A percentile compares a stretch with the other conserved stretches of the same genome.
Evolutionary conservation across 2,113 vertebrate species (phyloP).

Genomic region (Carlito syrichta): DNA sequence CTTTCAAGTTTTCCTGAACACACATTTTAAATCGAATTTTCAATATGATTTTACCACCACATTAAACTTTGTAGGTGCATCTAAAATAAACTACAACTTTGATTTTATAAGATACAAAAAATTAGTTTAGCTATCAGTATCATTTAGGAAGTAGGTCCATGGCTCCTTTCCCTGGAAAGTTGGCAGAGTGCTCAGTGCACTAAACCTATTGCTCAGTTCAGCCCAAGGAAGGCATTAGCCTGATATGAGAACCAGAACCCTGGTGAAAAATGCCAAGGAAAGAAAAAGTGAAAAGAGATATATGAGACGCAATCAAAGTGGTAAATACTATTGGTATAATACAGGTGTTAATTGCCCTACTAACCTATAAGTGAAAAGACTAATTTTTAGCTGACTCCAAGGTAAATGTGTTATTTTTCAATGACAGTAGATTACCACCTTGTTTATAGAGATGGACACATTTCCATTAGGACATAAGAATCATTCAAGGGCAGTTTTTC

Average conservation of each 20-base stretch:
- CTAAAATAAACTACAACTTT: constrained; percentile 55
- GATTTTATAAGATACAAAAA: constrained; percentile 60
- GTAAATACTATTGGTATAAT: not conserved
- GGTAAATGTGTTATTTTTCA: not conserved
- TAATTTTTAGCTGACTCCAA: not conserved
- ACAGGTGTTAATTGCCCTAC: not conserved
- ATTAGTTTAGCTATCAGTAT: constrained; percentile 25
- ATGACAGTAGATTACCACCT: not conserved
- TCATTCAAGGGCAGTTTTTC: not conserved
- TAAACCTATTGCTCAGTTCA: not conserved
- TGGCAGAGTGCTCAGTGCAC: not conserved
- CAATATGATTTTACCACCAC: constrained; percentile 9
- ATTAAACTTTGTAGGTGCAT: constrained; percentile 36
- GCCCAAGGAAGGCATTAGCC: constrained; percentile 21
- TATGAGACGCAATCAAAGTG: not conserved
- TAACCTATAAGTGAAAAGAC: not conserved
- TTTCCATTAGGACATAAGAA: constrained; percentile 26
- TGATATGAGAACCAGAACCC: constrained; percentile 55
- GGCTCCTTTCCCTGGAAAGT: constrained; percentile 56
- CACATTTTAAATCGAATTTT: constrained; percentile 31
- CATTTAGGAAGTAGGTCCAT: constrained; percentile 39
- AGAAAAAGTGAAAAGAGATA: constrained; percentile 10
- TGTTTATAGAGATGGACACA: not conserved
- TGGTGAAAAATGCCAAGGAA: constrained; percentile 42
- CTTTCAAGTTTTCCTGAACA: constrained; percentile 39